A percentile compares a stretch with the other conserved stretches of the same genome.
Evolutionary conservation across 2,888 invertebrate species (phyloP).

Genomic region (Nomada ferruginata): DNA sequence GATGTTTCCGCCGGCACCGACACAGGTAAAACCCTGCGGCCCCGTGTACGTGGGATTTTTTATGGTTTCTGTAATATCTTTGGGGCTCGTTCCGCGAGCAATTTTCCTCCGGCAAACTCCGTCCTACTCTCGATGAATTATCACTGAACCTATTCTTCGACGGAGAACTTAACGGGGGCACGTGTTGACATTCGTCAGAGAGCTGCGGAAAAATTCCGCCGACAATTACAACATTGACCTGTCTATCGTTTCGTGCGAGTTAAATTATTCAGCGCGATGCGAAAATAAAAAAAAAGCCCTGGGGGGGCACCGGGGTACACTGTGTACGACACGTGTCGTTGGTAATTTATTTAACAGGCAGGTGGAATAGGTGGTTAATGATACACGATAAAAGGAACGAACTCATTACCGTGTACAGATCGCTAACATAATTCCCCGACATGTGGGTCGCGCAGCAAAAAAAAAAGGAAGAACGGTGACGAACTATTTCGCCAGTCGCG

Average conservation of each 20-base stretch:
- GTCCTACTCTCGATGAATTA: constrained; percentile 4
- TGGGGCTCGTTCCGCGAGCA: background rate
- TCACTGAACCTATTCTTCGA: background rate
- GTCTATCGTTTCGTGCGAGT: background rate
- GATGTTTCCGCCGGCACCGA: background rate
- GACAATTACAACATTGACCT: background rate
- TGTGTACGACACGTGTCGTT: constrained; percentile 31
- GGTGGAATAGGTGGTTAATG: constrained; percentile 26
- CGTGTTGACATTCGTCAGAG: background rate
- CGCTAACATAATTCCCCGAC: constrained; percentile 50
- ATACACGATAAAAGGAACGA: constrained; percentile 45
- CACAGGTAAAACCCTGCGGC: constrained; percentile 6
- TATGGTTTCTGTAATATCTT: constrained; percentile 22
- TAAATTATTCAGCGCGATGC: constrained; percentile 7
- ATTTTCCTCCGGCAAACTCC: background rate
- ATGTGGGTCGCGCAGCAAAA: background rate
- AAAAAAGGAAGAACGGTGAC: constrained; percentile 16
- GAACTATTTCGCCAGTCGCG: constrained; percentile 38
- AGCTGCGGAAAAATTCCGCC: background rate
- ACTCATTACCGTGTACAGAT: constrained; percentile 34
- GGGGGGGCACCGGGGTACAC: background rate
- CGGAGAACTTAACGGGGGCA: background rate
- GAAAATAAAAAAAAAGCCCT: background rate
- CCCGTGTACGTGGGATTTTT: constrained; percentile 17
- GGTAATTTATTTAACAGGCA: constrained; percentile 46